A percentile compares a stretch with the other conserved stretches of the same genome.
Conservation (phyloP, 30 jellyfish, hydroid and myxozoan genomes). For the Turritopsis rubra region DNA sequence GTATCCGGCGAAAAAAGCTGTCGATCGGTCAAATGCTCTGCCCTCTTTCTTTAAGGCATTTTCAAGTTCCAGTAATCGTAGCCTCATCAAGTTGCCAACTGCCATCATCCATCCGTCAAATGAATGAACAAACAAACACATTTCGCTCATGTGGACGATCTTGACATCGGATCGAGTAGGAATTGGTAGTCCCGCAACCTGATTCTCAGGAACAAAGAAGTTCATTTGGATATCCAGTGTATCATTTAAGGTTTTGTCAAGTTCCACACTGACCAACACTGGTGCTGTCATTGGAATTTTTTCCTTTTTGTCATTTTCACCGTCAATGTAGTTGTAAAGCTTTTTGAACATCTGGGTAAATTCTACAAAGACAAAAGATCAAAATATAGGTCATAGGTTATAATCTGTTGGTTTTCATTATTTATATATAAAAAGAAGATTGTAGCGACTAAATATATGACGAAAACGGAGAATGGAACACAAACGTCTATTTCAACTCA, state of each 20-base stretch:
- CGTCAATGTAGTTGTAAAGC: neutral
- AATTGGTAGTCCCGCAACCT: neutral
- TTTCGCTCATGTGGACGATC: neutral
- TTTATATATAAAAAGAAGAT: too few species aligned
- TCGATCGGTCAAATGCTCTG: neutral
- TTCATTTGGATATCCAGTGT: slow-evolving; percentile 6
- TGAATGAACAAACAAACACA: slow-evolving; percentile 3
- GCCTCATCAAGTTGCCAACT: neutral
- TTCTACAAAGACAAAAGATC: neutral
- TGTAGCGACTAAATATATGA: too few species aligned
- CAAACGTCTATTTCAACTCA: neutral
- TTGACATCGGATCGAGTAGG: neutral
- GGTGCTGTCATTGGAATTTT: slow-evolving; percentile 24
- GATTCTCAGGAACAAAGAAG: slow-evolving; percentile 11
- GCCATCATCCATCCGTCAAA: slow-evolving; percentile 1
- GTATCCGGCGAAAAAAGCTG: slow-evolving; percentile 5
- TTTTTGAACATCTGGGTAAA: neutral
- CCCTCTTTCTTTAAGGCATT: slow-evolving; percentile 3
- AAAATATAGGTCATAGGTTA: too few species aligned
- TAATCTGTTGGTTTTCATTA: neutral
- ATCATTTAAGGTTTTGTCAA: neutral
- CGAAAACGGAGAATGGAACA: neutral
- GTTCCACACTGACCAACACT: neutral
- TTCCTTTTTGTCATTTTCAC: neutral
- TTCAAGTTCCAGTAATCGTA: neutral